Conservation (phyloP, 92 coral and sea anemone genomes). For the Porites cylindrica region DNA sequence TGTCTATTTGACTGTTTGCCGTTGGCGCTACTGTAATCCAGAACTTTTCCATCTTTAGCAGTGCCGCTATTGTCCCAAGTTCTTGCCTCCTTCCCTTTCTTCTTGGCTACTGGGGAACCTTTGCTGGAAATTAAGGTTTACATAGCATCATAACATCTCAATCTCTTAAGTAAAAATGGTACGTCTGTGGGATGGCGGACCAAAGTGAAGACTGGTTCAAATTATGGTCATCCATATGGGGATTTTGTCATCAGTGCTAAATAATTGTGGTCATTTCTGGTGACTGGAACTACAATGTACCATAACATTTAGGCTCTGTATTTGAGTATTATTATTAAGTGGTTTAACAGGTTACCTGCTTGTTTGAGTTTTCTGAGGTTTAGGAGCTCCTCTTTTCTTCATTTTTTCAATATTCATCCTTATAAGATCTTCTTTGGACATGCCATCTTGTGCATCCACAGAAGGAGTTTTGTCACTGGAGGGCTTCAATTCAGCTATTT, state of each 20-base stretch:
- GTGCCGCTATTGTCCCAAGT: slow-evolving; percentile 92
- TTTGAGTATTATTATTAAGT: no score
- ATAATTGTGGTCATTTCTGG: no score
- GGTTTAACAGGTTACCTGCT: slow-evolving; percentile 30
- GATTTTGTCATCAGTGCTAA: no score
- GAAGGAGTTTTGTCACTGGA: slow-evolving; percentile 28
- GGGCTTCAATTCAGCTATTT: slow-evolving; percentile 45
- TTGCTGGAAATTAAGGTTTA: slow-evolving; percentile 52
- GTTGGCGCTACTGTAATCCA: slow-evolving; percentile 85
- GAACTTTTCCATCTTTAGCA: slow-evolving; percentile 65
- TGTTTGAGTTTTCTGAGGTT: slow-evolving; percentile 68
- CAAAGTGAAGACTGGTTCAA: no score
- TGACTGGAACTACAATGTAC: no score
- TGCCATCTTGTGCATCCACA: slow-evolving; percentile 4
- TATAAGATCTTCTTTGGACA: slow-evolving; percentile 71
- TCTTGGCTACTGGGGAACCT: slow-evolving; percentile 76
- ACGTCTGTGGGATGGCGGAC: no score
- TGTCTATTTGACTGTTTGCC: slow-evolving; percentile 65
- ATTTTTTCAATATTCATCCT: slow-evolving; percentile 77
- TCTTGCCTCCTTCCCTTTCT: slow-evolving; percentile 83
- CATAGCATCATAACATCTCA: background rate
- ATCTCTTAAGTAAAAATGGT: background rate
- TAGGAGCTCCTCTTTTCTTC: slow-evolving; percentile 82
- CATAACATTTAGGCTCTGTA: no score
- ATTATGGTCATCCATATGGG: no score